Conservation (phyloP, 2,888 invertebrate species). For the Caenorhabditis japonica region DNA sequence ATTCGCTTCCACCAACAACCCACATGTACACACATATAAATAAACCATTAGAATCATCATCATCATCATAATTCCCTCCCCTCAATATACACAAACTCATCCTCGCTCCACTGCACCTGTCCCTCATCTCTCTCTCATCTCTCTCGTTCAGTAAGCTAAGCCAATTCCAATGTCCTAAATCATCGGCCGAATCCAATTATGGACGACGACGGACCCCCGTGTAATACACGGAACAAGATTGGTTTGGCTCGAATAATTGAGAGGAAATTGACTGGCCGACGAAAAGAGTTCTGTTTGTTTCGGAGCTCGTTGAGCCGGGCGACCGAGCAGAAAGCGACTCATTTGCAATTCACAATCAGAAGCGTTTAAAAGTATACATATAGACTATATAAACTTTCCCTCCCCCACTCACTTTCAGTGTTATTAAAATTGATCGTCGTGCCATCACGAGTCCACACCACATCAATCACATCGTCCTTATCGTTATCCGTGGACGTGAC, state of each 20-base stretch:
- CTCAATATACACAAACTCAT: too few relatives aligned
- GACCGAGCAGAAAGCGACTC: conserved; percentile 2
- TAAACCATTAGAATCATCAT: too few relatives aligned
- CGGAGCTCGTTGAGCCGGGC: not conserved
- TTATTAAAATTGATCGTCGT: conserved; percentile 62
- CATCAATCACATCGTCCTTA: conserved; percentile 48
- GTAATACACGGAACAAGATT: conserved; percentile 18
- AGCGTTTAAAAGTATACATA: not conserved
- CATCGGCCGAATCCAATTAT: too few relatives aligned
- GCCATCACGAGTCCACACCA: conserved; percentile 69
- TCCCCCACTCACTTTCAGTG: conserved; percentile 66
- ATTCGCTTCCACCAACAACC: too few relatives aligned
- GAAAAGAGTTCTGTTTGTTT: conserved; percentile 12
- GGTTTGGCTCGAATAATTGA: conserved; percentile 21
- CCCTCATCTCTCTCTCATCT: too few relatives aligned
- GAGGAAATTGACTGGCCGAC: conserved; percentile 36
- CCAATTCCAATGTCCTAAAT: too few relatives aligned
- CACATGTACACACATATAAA: too few relatives aligned
- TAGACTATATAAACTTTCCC: not conserved
- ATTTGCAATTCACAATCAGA: conserved; percentile 30
- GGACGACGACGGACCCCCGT: too few relatives aligned
- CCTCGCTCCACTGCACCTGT: too few relatives aligned
- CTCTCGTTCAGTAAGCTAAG: too few relatives aligned
- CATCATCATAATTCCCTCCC: too few relatives aligned
- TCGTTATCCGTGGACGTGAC: conserved; percentile 57